These are phyloP conservation scores for Catotricha subobsoleta DNA, from an alignment of 2,888 invertebrate species.

Conservation along the genomic window DNA sequence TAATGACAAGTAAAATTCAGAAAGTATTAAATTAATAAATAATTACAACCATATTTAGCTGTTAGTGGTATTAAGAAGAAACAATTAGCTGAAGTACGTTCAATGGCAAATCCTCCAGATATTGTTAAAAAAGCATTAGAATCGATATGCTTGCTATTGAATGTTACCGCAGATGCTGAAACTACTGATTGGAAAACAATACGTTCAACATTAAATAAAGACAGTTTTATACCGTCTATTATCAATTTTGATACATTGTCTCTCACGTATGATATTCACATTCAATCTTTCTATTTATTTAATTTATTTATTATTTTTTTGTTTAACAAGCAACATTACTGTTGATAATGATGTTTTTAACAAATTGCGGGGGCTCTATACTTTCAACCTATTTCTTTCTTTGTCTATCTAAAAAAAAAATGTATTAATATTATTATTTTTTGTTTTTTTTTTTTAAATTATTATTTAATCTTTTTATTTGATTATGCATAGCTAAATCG, in stretches of 20 bases:
- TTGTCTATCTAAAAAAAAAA: too few species aligned
- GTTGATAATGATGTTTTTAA: too few species aligned
- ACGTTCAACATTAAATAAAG: constrained; percentile 78
- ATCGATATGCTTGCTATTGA: constrained; percentile 82
- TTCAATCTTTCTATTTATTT: neutral
- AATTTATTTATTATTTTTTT: neutral
- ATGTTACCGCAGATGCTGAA: constrained; percentile 55
- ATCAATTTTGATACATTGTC: constrained; percentile 87
- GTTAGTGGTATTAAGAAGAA: constrained; percentile 94
- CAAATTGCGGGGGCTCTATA: too few species aligned
- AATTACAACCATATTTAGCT: constrained; percentile 41
- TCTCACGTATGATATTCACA: constrained; percentile 59
- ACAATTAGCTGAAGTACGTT: constrained; percentile 83
- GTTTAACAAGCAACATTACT: too few species aligned
- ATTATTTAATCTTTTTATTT: too few species aligned
- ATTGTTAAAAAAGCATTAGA: constrained; percentile 86
- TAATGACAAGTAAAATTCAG: too few species aligned
- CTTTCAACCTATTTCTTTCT: too few species aligned
- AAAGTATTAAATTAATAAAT: too few species aligned
- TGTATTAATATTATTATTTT: too few species aligned
- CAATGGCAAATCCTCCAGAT: constrained; percentile 87
- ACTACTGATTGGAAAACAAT: constrained; percentile 81
- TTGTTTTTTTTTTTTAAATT: too few species aligned
- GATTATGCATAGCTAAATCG: too few species aligned
- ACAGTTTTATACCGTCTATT: constrained; percentile 87